A percentile compares a stretch with the other conserved stretches of the same genome.
Evolutionary conservation across 1,140 invertebrate species (phyloP).

Genomic region (Triops longicaudatus): DNA sequence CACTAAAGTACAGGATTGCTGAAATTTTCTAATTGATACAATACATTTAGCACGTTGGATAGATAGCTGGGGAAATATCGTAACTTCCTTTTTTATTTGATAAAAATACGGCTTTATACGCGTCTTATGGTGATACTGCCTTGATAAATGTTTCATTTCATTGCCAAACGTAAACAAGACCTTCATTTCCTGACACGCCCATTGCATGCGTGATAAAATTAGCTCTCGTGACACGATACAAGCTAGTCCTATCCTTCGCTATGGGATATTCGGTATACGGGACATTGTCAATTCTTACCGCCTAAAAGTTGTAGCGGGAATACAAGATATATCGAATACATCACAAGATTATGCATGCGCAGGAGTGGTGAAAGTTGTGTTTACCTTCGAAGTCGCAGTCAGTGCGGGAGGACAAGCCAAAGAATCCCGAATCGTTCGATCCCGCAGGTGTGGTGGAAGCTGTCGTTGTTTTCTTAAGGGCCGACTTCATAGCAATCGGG

Average conservation of each 20-base stretch:
- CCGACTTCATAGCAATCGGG: conserved; percentile 19
- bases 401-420: conserved; percentile 20
- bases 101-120: background rate
- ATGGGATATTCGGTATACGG: too few species aligned
- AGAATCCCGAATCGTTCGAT: conserved; percentile 28
- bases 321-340: too few species aligned
- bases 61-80: too few species aligned
- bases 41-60: too few species aligned
- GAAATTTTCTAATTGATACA: too few species aligned
- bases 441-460: conserved; percentile 20
- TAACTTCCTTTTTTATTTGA: too few species aligned
- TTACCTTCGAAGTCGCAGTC: conserved; percentile 12
- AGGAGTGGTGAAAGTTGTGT: background rate
- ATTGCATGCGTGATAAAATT: background rate
- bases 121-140: background rate
- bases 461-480: conserved; percentile 21
- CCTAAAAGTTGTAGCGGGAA: too few species aligned
- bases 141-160: background rate
- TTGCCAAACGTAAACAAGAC: background rate
- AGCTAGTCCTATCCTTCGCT: too few species aligned
- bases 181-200: background rate
- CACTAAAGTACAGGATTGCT: too few species aligned
- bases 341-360: background rate
- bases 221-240: too few species aligned
- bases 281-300: too few species aligned